A percentile compares a stretch with the other conserved stretches of the same genome.
Conservation (phyloP, 2,113 vertebrate species). For the Caretta caretta region DNA sequence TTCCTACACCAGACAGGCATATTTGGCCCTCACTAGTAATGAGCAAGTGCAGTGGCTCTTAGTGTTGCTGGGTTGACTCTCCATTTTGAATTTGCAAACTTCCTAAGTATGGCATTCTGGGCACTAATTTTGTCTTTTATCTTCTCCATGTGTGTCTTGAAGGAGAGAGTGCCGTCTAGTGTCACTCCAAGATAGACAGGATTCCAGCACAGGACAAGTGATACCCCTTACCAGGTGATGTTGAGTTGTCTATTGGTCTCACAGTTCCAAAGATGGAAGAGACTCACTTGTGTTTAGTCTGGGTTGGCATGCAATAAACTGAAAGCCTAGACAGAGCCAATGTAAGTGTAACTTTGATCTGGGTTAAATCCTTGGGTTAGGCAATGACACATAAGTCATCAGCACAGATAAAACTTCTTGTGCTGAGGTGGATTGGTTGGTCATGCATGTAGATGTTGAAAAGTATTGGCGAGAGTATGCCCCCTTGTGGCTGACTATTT, state of each 20-base stretch:
- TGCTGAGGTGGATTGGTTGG: neutral
- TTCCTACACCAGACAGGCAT: neutral
- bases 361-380: neutral
- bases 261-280: neutral
- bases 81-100: neutral
- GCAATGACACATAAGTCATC: neutral
- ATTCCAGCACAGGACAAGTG: neutral
- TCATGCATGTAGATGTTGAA: neutral
- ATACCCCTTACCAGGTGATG: neutral
- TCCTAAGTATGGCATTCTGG: neutral
- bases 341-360: neutral
- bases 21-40: neutral
- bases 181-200: neutral
- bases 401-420: neutral
- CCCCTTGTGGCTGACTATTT: neutral
- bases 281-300: neutral
- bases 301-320: neutral
- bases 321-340: neutral
- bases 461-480: neutral
- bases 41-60: neutral
- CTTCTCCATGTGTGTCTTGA: neutral
- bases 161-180: neutral
- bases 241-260: neutral
- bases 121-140: neutral
- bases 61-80: neutral